A percentile compares a stretch with the other conserved stretches of the same genome.
Evolutionary conservation across 2,113 vertebrate species (phyloP).

Genomic region (Pygoscelis antarcticus): DNA sequence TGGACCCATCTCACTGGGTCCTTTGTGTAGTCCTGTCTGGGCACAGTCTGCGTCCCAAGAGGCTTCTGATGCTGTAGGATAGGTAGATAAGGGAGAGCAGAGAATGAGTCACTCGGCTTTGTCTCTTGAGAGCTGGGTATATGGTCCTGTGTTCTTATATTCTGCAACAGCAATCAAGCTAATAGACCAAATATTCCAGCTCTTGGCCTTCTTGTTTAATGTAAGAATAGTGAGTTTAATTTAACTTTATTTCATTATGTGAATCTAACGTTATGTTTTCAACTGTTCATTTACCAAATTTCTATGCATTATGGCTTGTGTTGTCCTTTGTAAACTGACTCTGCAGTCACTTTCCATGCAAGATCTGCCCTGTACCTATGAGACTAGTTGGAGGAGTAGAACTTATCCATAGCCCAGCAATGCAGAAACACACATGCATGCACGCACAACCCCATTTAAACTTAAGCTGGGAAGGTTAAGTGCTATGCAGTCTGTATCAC

Average conservation of each 20-base stretch:
- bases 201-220: neutral
- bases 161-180: neutral
- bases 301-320: neutral
- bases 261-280: neutral
- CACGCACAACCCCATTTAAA: neutral
- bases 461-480: slow-evolving; percentile 2
- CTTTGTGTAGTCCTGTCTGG: neutral
- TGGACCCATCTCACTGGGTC: accelerated
- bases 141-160: accelerated
- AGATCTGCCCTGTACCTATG: neutral
- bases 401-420: neutral
- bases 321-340: neutral
- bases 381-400: neutral
- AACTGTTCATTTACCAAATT: neutral
- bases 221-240: neutral
- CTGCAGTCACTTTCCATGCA: neutral
- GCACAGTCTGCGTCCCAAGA: neutral
- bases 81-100: neutral
- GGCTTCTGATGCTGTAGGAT: neutral
- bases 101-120: neutral
- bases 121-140: neutral
- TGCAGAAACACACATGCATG: neutral
- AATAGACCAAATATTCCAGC: neutral
- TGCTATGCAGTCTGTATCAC: neutral
- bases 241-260: neutral